Evolutionary conservation across 2,113 vertebrate species (phyloP).

Genomic region (Crotalus horridus): DNA sequence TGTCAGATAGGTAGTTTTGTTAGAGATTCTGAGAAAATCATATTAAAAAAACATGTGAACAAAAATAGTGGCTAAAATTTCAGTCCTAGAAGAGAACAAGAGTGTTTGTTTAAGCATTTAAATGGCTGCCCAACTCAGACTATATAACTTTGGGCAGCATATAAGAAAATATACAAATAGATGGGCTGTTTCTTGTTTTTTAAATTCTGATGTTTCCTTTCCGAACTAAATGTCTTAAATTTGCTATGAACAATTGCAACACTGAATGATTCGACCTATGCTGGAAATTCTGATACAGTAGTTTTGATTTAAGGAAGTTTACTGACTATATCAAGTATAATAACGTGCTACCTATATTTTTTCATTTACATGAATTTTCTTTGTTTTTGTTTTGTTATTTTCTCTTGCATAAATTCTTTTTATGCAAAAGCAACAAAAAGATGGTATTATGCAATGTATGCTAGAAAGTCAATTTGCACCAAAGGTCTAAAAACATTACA

Average conservation of each 20-base stretch:
- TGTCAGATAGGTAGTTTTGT: background rate
- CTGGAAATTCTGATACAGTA: background rate
- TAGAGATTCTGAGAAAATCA: background rate
- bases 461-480: background rate
- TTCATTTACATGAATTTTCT: background rate
- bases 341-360: background rate
- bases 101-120: background rate
- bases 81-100: background rate
- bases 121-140: background rate
- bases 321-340: background rate
- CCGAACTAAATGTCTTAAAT: background rate
- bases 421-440: background rate
- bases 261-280: background rate
- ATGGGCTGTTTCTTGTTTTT: background rate
- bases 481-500: background rate
- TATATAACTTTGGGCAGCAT: background rate
- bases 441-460: background rate
- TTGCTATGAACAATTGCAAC: background rate
- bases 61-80: background rate
- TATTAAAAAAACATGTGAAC: background rate
- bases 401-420: background rate
- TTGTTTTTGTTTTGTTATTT: background rate
- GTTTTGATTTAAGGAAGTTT: background rate
- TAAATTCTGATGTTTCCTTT: background rate
- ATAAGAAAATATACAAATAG: background rate